phyloP scores from a whole-genome alignment of 2,113 vertebrate genomes.

The Pelecanus crispus region DNA sequence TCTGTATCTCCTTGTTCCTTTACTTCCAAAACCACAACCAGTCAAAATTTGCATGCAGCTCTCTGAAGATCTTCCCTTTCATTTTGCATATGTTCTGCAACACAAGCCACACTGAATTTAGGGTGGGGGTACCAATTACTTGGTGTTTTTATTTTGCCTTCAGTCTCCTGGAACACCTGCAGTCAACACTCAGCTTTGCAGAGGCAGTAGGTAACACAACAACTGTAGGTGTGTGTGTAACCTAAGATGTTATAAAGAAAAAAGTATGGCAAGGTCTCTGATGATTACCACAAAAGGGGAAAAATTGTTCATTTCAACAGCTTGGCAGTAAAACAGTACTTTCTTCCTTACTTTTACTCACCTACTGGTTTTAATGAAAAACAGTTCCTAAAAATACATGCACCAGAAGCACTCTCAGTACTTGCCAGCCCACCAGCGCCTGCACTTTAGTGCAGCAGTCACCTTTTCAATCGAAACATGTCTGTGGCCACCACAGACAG shows the following conservation, averaged over 20 bases:
- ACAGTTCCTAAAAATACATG: neutral
- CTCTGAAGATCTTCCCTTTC: conserved; percentile 37
- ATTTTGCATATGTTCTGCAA: neutral
- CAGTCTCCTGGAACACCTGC: neutral
- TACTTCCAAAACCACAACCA: conserved; percentile 24
- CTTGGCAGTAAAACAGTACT: neutral
- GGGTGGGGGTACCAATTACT: neutral
- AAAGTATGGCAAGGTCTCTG: neutral
- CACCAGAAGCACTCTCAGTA: neutral
- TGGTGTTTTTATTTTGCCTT: neutral
- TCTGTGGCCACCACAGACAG: neutral
- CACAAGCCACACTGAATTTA: neutral
- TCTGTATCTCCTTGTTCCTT: conserved; percentile 7
- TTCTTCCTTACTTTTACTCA: neutral
- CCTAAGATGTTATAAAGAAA: neutral
- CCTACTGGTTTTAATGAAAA: neutral
- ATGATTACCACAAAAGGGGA: neutral
- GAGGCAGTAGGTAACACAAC: neutral
- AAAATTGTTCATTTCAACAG: neutral
- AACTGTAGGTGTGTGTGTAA: neutral
- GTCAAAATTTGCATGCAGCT: conserved; percentile 20
- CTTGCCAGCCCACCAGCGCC: neutral
- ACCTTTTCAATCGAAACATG: neutral
- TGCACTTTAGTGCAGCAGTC: neutral
- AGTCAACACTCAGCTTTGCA: neutral